Percentiles rank a stretch among this genome's conserved stretches.
phyloP scores from a whole-genome alignment of 2,888 invertebrate species.

The Hemistola chrysoprasaria region DNA sequence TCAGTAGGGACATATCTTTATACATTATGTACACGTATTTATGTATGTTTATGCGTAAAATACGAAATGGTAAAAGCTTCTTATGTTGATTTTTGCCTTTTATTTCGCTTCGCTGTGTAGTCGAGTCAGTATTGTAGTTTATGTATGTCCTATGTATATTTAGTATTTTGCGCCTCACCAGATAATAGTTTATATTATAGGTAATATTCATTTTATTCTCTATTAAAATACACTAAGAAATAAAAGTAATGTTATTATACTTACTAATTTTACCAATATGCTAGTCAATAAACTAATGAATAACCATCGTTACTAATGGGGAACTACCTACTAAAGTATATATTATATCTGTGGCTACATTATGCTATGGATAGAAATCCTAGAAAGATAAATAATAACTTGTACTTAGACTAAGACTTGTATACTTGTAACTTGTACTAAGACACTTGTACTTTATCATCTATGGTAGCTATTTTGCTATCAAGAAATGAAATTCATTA shows the following conservation, averaged over 20 bases:
- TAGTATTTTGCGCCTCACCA: conserved; percentile 61
- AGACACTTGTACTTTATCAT: too few species aligned
- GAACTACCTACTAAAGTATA: too few species aligned
- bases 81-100: conserved; percentile 53
- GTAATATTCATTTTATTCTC: too few species aligned
- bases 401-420: too few species aligned
- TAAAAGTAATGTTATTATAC: neutral
- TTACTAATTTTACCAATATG: conserved; percentile 57
- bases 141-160: conserved; percentile 38
- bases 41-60: conserved; percentile 54
- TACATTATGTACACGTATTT: conserved; percentile 33
- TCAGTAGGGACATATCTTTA: conserved; percentile 15
- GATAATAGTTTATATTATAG: too few species aligned
- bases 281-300: conserved; percentile 43
- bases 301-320: conserved; percentile 39
- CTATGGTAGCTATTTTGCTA: too few species aligned
- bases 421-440: too few species aligned
- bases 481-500: too few species aligned
- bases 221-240: too few species aligned
- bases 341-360: too few species aligned
- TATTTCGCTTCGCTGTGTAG: conserved; percentile 49
- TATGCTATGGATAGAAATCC: too few species aligned
- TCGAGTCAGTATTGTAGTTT: conserved; percentile 26
- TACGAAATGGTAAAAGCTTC: conserved; percentile 59
- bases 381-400: too few species aligned